Conservation (phyloP, 2,797 vertebrate genomes). For the Nannoperca australis region DNA sequence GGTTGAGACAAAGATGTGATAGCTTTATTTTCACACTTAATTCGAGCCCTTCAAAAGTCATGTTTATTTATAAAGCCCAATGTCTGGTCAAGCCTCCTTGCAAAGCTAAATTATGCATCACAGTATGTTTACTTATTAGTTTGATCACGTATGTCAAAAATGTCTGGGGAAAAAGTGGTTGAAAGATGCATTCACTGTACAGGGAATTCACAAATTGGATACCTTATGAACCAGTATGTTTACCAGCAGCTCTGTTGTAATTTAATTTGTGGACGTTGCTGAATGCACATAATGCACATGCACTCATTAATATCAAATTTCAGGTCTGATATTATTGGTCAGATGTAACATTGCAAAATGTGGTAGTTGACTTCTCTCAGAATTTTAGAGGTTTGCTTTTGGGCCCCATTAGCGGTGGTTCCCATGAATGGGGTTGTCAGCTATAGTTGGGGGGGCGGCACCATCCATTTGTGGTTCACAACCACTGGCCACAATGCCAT, state of each 20-base stretch:
- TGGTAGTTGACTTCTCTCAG: background rate
- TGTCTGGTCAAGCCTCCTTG: background rate
- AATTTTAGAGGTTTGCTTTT: constrained; percentile 1
- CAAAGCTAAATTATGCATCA: background rate
- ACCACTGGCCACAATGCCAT: background rate
- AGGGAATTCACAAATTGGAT: background rate
- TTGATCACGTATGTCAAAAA: background rate
- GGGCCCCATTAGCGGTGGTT: background rate
- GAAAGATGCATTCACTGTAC: background rate
- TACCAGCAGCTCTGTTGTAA: background rate
- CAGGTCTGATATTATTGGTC: constrained; percentile 7
- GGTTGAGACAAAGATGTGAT: constrained; percentile 16
- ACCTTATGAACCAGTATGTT: constrained; percentile 1
- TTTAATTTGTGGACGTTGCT: background rate
- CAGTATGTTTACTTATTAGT: background rate
- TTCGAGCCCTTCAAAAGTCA: constrained; percentile 14
- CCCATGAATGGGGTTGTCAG: background rate
- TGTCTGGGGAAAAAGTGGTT: background rate
- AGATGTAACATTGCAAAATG: constrained; percentile 30
- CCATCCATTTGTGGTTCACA: constrained; percentile 24
- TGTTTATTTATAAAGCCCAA: constrained; percentile 18
- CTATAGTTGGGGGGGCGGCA: constrained; percentile 2
- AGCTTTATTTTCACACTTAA: constrained; percentile 11
- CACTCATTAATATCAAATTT: constrained; percentile 11
- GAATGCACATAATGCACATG: constrained; percentile 1